A percentile compares a stretch with the other conserved stretches of the same genome.
These are phyloP conservation scores for Actinemys pallida DNA, from an alignment of 2,113 vertebrate species.

Conservation along the genomic window DNA sequence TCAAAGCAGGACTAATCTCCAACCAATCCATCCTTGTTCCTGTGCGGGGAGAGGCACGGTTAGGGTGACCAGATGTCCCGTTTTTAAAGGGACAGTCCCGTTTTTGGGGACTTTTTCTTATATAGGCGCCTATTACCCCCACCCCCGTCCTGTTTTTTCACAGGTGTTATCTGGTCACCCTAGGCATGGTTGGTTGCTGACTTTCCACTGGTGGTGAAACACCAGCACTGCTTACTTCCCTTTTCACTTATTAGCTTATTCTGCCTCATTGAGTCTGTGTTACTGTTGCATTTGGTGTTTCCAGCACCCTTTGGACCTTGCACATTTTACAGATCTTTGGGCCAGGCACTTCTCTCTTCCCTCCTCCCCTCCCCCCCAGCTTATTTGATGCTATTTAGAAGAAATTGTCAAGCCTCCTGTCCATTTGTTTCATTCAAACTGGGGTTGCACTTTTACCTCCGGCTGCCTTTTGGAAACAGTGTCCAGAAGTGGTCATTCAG, in stretches of 20 bases:
- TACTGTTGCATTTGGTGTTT: not conserved
- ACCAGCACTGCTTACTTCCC: not conserved
- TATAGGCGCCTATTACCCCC: too few relatives aligned
- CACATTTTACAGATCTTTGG: conserved; percentile 5
- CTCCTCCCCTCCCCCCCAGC: not conserved
- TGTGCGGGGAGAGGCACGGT: too few relatives aligned
- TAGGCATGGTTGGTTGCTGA: not conserved
- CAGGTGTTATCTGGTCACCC: too few relatives aligned
- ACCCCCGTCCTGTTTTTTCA: too few relatives aligned
- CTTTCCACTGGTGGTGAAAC: not conserved
- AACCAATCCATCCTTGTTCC: too few relatives aligned
- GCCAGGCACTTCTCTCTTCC: not conserved
- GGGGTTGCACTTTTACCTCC: conserved; percentile 32
- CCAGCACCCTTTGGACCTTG: not conserved
- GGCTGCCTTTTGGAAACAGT: not conserved
- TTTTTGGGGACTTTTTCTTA: too few relatives aligned
- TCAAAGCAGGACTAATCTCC: too few relatives aligned
- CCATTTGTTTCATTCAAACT: conserved; percentile 20
- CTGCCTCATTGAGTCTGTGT: not conserved
- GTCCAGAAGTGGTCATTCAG: conserved; percentile 1
- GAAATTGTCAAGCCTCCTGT: not conserved
- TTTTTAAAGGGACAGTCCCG: too few relatives aligned
- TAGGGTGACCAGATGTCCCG: too few relatives aligned
- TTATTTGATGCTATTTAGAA: conserved; percentile 1
- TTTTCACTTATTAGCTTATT: not conserved